A percentile compares a stretch with the other conserved stretches of the same genome.
Evolutionary conservation across 2,888 invertebrate genomes (phyloP).

Genomic region (Lepidochitona cinerea): DNA sequence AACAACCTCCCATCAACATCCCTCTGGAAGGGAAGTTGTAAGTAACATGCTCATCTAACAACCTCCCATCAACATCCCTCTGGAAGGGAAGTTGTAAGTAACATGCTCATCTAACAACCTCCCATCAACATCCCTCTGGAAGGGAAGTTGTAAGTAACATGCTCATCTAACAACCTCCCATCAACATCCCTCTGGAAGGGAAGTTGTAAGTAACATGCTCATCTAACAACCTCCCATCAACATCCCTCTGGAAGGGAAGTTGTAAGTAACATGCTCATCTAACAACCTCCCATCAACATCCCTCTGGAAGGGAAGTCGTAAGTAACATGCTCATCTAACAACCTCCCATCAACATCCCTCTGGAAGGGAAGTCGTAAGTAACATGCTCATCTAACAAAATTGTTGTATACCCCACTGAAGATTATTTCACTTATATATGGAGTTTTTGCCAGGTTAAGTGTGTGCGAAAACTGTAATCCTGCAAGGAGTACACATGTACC

Average conservation of each 20-base stretch:
- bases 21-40: neutral
- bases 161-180: slow-evolving; percentile 3
- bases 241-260: neutral
- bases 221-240: neutral
- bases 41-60: neutral
- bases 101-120: too few species aligned
- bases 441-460: too few species aligned
- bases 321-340: slow-evolving; percentile 13
- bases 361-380: neutral
- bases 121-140: neutral
- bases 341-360: neutral
- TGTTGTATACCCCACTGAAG: too few species aligned
- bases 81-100: neutral
- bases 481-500: too few species aligned
- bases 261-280: neutral
- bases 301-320: slow-evolving; percentile 24
- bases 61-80: neutral
- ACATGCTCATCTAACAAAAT: too few species aligned
- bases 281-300: slow-evolving; percentile 21
- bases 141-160: neutral
- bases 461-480: too few species aligned
- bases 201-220: slow-evolving; percentile 19
- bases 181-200: slow-evolving; percentile 24
- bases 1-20: neutral
- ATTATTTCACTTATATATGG: too few species aligned